A percentile compares a stretch with the other conserved stretches of the same genome.
phyloP scores from a whole-genome alignment of 2,113 vertebrate species.

The Epinephelus cyanopodus region DNA sequence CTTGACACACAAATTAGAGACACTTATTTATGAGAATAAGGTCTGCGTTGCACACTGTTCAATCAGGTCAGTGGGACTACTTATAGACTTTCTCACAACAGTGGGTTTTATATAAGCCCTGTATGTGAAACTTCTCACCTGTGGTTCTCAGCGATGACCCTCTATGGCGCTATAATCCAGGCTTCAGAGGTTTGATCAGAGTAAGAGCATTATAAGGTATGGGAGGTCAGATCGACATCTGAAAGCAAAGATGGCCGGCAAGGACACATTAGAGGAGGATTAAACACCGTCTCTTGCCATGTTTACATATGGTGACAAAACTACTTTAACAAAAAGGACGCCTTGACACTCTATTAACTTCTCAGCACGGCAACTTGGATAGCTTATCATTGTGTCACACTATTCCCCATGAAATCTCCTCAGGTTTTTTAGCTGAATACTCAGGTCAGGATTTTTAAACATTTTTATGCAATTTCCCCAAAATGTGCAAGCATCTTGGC shows the following conservation, averaged over 20 bases:
- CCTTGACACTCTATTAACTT: constrained; percentile 2
- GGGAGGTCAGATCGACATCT: constrained; percentile 83
- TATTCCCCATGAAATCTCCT: not conserved
- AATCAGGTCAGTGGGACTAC: constrained; percentile 51
- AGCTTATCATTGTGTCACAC: not conserved
- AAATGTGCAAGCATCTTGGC: not conserved
- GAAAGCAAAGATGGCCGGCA: constrained; percentile 65
- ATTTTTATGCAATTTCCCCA: not conserved
- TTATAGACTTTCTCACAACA: constrained; percentile 22
- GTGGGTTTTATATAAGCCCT: not conserved
- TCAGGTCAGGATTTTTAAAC: not conserved
- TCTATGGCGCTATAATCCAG: constrained; percentile 84
- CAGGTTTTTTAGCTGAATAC: not conserved
- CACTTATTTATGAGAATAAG: not conserved
- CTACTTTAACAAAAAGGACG: not conserved
- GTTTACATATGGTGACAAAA: constrained; percentile 25
- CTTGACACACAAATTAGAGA: not conserved
- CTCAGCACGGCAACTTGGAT: not conserved
- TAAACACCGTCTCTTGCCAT: constrained; percentile 24
- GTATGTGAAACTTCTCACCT: constrained; percentile 84
- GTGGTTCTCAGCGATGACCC: constrained; percentile 82
- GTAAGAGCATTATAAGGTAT: constrained; percentile 89
- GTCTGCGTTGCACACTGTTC: not conserved
- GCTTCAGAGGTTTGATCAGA: constrained; percentile 76
- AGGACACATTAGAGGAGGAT: constrained; percentile 78